Base-by-base conservation (phyloP, 1,140 invertebrate species). In the Rhizoglyphus robini region DNA sequence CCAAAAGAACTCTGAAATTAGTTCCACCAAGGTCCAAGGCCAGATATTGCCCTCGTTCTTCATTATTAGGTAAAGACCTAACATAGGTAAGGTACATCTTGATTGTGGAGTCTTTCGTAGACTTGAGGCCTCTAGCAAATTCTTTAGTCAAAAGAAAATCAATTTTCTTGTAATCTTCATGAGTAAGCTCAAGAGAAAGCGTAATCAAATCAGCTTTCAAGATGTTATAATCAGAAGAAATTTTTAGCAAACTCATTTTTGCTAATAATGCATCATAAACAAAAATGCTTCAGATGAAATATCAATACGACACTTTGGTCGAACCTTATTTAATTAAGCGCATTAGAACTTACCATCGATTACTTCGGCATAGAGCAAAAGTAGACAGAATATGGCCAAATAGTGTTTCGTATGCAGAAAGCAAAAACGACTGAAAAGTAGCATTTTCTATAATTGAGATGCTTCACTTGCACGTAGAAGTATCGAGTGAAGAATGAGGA, bases 11-110 rank as follows among this genome's bases (percentile, higher is more conserved):
- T 65, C 96, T 83, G 78, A 98, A 98, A 77, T 98, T 98, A n/a
- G 95, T 98, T 1, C 96, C 96, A 27, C 96, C 96, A 69, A 98
- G 81, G 79, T 99, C 96, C 67, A 99, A 78, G 0, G 96, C 96
- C 72, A 99, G 77, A 75, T 92, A 96, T 78, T 95, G 89, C 49
- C 96, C 96, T 62, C 82, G 80, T 80, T 98, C 95, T 81, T 87
- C 87, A 66, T 94, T 93, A 77, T 92, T 89, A 15, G 95, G 94
- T 68, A 98, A 82, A 74, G 94, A 84, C 75, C 94, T 87, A 29
- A 99, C 93, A 73, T 94, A 99, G 0, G 95, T 96, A 18, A 88
- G 85, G 74, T 87, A 95, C 77, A 88, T 88, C 77, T 95, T 96
- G 8, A 94, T 84, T 60, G 83, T 83, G 0, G 93, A 81, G 15